Evolutionary conservation across 1,140 invertebrate genomes (phyloP).

Genomic region (Calosoma granatense): DNA sequence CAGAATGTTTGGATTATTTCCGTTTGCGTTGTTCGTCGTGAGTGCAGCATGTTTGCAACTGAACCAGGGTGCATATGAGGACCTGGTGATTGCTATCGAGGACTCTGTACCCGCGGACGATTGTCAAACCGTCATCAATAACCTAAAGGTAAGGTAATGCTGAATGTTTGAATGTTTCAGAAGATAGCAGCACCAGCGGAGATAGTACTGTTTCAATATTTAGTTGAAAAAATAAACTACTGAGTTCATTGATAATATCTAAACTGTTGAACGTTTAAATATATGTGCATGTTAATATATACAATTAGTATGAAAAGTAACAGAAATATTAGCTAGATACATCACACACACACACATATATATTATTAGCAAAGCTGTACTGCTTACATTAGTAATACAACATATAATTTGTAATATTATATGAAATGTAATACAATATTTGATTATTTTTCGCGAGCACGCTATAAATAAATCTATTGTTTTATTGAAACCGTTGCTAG

Average conservation of each 20-base stretch:
- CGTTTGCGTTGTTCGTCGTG: background rate
- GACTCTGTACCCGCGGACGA: conserved; percentile 30
- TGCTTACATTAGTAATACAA: too few relatives aligned
- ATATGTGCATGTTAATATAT: background rate
- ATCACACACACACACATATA: too few relatives aligned
- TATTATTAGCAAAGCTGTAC: too few relatives aligned
- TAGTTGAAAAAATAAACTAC: background rate
- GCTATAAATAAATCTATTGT: too few relatives aligned
- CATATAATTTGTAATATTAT: too few relatives aligned
- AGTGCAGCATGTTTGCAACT: conserved; percentile 21
- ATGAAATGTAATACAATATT: too few relatives aligned
- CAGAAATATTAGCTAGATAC: too few relatives aligned
- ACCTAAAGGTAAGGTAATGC: conserved; percentile 33
- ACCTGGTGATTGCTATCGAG: conserved; percentile 29
- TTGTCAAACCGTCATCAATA: conserved; percentile 30
- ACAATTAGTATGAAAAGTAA: too few relatives aligned
- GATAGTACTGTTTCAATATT: background rate
- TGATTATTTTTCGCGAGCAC: too few relatives aligned
- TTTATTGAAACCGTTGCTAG: too few relatives aligned
- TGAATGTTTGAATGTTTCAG: too few relatives aligned
- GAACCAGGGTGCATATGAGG: conserved; percentile 32
- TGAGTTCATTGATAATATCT: background rate
- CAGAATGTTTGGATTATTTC: background rate
- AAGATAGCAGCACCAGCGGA: background rate
- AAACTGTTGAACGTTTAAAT: background rate